Conservation (phyloP, 2,113 vertebrate species). For the Carollia perspicillata region DNA sequence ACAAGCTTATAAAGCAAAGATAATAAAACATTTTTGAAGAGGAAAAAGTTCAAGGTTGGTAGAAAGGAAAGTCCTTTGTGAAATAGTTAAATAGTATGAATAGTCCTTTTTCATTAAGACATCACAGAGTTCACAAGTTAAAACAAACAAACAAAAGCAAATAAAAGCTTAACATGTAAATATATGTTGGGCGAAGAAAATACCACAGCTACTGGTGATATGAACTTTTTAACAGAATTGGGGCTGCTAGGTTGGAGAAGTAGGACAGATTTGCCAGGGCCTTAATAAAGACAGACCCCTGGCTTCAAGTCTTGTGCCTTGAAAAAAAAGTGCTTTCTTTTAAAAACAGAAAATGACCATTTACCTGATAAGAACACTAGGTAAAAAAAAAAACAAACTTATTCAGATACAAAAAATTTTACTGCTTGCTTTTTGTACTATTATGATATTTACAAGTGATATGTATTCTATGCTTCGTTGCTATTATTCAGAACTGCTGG, state of each 20-base stretch:
- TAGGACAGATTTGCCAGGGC: neutral
- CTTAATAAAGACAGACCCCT: neutral
- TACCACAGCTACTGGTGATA: accelerated
- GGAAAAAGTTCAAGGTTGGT: neutral
- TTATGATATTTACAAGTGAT: neutral
- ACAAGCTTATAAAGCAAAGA: neutral
- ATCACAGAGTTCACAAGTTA: neutral
- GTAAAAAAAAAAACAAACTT: neutral
- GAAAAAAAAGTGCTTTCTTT: neutral
- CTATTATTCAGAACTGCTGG: neutral
- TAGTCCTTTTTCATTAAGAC: neutral
- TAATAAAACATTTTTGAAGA: neutral
- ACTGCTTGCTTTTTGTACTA: neutral
- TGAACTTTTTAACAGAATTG: neutral
- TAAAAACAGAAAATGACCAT: neutral
- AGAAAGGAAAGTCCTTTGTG: neutral
- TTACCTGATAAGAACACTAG: neutral
- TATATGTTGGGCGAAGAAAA: neutral
- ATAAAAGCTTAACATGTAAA: neutral
- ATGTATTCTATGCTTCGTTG: neutral
- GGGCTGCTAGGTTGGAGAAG: neutral
- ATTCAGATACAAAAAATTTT: neutral
- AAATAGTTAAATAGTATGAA: neutral
- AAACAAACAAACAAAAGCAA: neutral
- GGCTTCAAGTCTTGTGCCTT: neutral